phyloP scores from a whole-genome alignment of 2,113 vertebrate species.

The Phyllostomus hastatus region DNA sequence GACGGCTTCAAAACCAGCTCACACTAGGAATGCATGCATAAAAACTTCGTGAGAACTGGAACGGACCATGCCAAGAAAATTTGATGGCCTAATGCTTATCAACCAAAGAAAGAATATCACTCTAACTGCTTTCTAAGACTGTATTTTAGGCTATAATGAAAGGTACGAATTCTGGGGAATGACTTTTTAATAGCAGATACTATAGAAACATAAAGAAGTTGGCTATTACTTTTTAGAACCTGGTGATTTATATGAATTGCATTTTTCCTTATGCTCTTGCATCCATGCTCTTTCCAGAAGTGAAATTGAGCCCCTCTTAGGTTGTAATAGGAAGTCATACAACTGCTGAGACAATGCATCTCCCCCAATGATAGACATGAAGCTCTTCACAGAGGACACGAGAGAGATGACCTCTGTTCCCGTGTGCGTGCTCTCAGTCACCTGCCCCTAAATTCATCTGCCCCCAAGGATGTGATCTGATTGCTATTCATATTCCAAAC shows the following conservation, averaged over 20 bases:
- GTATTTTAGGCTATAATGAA: background rate
- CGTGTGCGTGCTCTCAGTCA: background rate
- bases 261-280: constrained; percentile 20
- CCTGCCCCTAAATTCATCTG: background rate
- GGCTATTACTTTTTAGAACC: constrained; percentile 10
- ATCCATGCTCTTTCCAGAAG: background rate
- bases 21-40: background rate
- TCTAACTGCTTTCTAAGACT: background rate
- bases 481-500: background rate
- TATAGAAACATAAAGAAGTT: constrained; percentile 37
- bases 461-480: background rate
- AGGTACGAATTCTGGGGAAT: background rate
- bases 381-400: background rate
- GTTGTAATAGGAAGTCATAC: background rate
- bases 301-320: background rate
- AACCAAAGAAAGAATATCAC: background rate
- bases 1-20: background rate
- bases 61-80: background rate
- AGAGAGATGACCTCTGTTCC: background rate
- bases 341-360: background rate
- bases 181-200: constrained; percentile 29
- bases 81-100: background rate
- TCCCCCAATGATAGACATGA: background rate
- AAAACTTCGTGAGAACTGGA: background rate
- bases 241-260: background rate